Percentiles rank a stretch among this genome's conserved stretches.
Conservation (phyloP, 2,888 invertebrate species). For the Stegophylla sp. region DNA sequence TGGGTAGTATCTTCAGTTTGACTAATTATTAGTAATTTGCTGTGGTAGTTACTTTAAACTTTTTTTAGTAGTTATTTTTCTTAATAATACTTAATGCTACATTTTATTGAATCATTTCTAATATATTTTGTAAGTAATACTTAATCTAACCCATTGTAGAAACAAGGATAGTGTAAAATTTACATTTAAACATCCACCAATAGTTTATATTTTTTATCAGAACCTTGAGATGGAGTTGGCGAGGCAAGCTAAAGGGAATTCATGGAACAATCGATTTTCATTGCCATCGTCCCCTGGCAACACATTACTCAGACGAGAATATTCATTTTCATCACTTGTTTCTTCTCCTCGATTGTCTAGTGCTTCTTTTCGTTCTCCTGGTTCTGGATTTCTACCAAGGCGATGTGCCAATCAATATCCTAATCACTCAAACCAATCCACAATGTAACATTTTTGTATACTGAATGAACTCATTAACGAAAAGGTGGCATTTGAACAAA, state of each 20-base stretch:
- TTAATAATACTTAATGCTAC: neutral
- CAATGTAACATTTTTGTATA: slow-evolving; percentile 45
- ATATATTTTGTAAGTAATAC: slow-evolving; percentile 17
- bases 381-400: slow-evolving; percentile 45
- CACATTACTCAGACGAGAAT: slow-evolving; percentile 53
- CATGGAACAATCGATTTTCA: slow-evolving; percentile 50
- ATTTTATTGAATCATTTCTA: neutral
- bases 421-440: slow-evolving; percentile 49
- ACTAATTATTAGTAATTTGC: neutral
- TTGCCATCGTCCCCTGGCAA: slow-evolving; percentile 47
- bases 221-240: slow-evolving; percentile 55
- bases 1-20: slow-evolving; percentile 31
- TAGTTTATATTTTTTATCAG: slow-evolving; percentile 56
- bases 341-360: slow-evolving; percentile 41
- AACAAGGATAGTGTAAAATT: neutral
- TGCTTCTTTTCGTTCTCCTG: slow-evolving; percentile 42
- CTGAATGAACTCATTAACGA: slow-evolving; percentile 14
- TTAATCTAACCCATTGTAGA: slow-evolving; percentile 6
- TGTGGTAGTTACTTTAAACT: neutral
- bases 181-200: slow-evolving; percentile 44
- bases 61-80: neutral
- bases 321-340: slow-evolving; percentile 46
- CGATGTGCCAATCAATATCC: slow-evolving; percentile 49
- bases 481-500: slow-evolving; percentile 52
- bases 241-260: slow-evolving; percentile 50